Evolutionary conservation across 2,888 invertebrate species (phyloP), one percentile per base, ranked within the genome.

Genomic region (Eulithis testata): DNA sequence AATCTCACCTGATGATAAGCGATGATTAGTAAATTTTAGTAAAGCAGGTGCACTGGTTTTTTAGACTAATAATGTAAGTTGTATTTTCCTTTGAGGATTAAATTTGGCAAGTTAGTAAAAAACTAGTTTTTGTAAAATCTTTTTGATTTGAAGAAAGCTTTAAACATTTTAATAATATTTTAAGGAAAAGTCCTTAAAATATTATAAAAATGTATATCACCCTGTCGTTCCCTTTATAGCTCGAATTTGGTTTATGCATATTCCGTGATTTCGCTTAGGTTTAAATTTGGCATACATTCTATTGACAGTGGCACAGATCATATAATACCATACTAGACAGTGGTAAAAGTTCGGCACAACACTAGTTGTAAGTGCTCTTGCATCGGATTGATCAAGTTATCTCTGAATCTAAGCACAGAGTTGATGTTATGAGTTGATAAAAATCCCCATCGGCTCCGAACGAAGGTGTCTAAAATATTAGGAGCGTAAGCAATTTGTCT

Each of bases 401-500:
- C 91, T 90, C 79, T 67, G 76, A 77, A 91, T 91, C 91, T 87
- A 80, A 87, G 84, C 85, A 86, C 77, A 85, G 84, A 80, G 82
- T 82, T 88, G 90, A 91, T 91, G 84, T 78, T 73, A 80, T 82
- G 81, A 78, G 76, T 74, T 78, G 87, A 90, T 91, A 91, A 84
- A 84, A 81, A 75, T 81, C 77, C 79, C 82, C 81, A 83, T 87
- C 86, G 83, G 80, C 82, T 83, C 81, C 76, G 77, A 80, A 81
- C 86, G 82, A 86, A 88, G 90, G 90, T 89, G 91, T 90, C 88
- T 86, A 84, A 78, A 86, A 86, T 88, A 88, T 91, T 89, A 88
- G 88, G 89, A 90, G 90, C 90, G 88, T 87, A 89, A 91, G 90
- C 89, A 90, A 92, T 91, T 91, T 92, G 91, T 91, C 91, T 86